These are phyloP conservation scores for Penaeus indicus DNA, from an alignment of 1,140 invertebrate species.

Conservation along the genomic window DNA sequence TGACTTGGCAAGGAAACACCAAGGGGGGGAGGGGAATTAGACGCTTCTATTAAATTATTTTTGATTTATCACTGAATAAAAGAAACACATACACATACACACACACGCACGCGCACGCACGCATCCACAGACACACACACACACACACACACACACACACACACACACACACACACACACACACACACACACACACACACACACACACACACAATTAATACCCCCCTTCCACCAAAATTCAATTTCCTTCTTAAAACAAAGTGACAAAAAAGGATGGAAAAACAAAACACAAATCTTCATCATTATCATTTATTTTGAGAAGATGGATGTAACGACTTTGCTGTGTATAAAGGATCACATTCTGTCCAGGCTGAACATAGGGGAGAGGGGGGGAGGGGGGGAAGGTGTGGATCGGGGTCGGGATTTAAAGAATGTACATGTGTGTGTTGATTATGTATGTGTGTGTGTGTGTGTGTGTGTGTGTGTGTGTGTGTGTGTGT, in stretches of 20 bases:
- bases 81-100: background rate
- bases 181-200: too few relatives aligned
- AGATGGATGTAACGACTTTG: conserved; percentile 27
- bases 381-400: too few relatives aligned
- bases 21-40: too few relatives aligned
- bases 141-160: background rate
- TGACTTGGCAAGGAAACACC: too few relatives aligned
- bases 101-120: background rate
- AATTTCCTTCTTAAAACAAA: background rate
- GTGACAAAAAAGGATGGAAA: background rate
- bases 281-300: background rate
- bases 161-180: too few relatives aligned
- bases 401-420: too few relatives aligned
- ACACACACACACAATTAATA: too few relatives aligned
- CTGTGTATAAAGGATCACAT: conserved; percentile 37
- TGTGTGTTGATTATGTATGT: too few relatives aligned
- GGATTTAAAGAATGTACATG: too few relatives aligned
- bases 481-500: too few relatives aligned
- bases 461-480: too few relatives aligned
- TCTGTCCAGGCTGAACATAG: conserved; percentile 24
- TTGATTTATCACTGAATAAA: conserved; percentile 36
- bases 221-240: too few relatives aligned
- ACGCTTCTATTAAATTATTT: background rate
- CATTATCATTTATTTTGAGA: conserved; percentile 24
- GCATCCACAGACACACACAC: background rate